Percentiles rank a stretch among this genome's conserved stretches.
Conservation (phyloP, 2,797 vertebrate genomes). For the Channa striata region DNA sequence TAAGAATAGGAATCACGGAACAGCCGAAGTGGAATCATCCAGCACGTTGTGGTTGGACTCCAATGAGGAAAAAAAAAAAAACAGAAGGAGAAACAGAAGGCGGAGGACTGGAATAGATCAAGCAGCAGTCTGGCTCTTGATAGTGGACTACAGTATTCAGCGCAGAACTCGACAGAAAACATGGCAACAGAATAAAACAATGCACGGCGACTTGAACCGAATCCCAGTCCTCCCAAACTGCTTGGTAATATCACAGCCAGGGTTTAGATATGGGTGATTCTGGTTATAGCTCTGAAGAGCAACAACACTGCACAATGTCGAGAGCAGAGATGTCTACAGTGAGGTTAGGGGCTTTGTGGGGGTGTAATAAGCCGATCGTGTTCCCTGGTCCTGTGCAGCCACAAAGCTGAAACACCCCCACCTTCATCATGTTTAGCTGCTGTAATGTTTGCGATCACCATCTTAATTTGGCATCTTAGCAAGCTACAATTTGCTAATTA, state of each 20-base stretch:
- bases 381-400: background rate
- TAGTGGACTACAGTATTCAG: constrained; percentile 51
- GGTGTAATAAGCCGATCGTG: background rate
- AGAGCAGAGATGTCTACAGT: constrained; percentile 6
- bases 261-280: constrained; percentile 47
- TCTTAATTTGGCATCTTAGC: background rate
- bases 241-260: constrained; percentile 44
- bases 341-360: background rate
- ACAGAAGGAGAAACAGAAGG: constrained; percentile 73
- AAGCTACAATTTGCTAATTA: background rate
- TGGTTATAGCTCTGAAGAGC: constrained; percentile 36
- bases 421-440: background rate
- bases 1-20: constrained; percentile 20
- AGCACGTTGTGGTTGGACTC: constrained; percentile 30
- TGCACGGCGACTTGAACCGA: constrained; percentile 59
- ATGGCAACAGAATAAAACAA: constrained; percentile 72
- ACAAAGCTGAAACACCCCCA: background rate
- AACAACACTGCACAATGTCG: constrained; percentile 28
- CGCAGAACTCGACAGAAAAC: constrained; percentile 56
- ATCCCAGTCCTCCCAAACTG: constrained; percentile 58
- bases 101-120: constrained; percentile 60
- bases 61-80: constrained; percentile 42
- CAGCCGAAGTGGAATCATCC: constrained; percentile 16
- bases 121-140: constrained; percentile 66
- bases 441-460: background rate